phyloP scores from a whole-genome alignment of 1,140 invertebrate species.

The Helicorthomorpha holstii region DNA sequence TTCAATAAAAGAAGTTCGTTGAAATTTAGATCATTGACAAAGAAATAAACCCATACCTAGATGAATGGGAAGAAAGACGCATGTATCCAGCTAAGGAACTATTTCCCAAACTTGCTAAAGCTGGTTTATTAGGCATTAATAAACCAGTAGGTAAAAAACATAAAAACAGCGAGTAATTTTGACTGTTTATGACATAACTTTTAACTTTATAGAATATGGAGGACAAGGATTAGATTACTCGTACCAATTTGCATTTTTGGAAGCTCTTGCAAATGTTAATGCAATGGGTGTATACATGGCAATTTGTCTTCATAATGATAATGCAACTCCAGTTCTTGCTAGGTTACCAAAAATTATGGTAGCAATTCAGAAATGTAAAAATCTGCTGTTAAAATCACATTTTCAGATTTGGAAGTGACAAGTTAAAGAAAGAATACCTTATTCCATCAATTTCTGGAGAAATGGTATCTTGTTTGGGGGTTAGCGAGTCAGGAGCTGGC shows the following conservation, averaged over 20 bases:
- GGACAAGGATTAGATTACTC: conserved; percentile 39
- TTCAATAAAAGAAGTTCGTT: no score
- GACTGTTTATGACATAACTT: conserved; percentile 7
- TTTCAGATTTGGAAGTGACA: conserved; percentile 35
- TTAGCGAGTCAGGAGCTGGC: conserved; percentile 36
- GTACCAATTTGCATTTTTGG: conserved; percentile 35
- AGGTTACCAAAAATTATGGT: conserved; percentile 8
- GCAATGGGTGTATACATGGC: conserved; percentile 37
- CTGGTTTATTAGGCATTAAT: conserved; percentile 37
- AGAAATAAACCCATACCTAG: conserved; percentile 40
- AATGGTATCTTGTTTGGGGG: conserved; percentile 34
- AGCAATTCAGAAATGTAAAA: not conserved
- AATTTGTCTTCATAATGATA: conserved; percentile 37
- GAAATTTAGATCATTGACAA: conserved; percentile 31
- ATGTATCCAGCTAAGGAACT: conserved; percentile 35
- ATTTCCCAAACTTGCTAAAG: conserved; percentile 36
- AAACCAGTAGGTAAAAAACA: conserved; percentile 24
- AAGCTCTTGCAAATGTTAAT: conserved; percentile 35
- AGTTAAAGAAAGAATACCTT: conserved; percentile 37
- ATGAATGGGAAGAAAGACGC: conserved; percentile 35
- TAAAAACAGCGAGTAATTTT: not conserved
- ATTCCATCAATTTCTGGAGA: conserved; percentile 37
- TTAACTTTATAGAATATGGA: conserved; percentile 33
- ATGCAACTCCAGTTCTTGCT: conserved; percentile 33
- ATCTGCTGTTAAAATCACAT: not conserved